Conservation (phyloP, 2,888 invertebrate species). For the Eugnorisma glareosa region DNA sequence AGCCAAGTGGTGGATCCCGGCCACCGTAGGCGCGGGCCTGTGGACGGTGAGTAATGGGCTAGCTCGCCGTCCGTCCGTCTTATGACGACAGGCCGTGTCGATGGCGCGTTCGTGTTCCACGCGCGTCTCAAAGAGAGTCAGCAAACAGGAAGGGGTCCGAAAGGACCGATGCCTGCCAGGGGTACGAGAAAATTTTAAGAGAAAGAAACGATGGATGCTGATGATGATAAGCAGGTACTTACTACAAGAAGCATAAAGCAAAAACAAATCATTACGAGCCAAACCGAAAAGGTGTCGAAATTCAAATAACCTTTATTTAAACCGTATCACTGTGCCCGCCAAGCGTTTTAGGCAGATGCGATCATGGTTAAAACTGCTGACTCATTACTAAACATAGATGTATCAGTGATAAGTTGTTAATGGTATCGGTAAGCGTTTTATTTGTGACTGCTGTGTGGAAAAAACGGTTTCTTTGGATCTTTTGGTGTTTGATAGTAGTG, state of each 20-base stretch:
- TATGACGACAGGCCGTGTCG: too few relatives aligned
- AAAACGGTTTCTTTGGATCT: conserved; percentile 29
- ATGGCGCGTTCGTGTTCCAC: too few relatives aligned
- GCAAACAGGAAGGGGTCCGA: too few relatives aligned
- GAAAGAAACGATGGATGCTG: too few relatives aligned
- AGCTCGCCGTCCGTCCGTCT: too few relatives aligned
- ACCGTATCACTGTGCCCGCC: conserved; percentile 19
- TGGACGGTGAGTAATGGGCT: too few relatives aligned
- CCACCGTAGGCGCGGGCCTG: too few relatives aligned
- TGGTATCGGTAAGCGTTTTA: conserved; percentile 74
- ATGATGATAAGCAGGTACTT: too few relatives aligned
- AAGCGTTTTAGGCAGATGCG: conserved; percentile 64
- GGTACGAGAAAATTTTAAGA: too few relatives aligned
- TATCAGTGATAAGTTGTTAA: conserved; percentile 84
- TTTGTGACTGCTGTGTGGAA: conserved; percentile 27
- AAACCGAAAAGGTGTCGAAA: conserved; percentile 3
- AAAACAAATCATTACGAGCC: background rate
- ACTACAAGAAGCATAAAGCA: background rate
- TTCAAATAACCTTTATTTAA: conserved; percentile 22
- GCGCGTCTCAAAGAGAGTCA: too few relatives aligned
- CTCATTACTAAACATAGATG: conserved; percentile 85
- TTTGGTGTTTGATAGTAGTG: background rate
- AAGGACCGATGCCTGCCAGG: too few relatives aligned
- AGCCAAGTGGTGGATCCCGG: too few relatives aligned
- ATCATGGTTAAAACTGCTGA: conserved; percentile 67